These are phyloP conservation scores for Xestia xanthographa DNA, from an alignment of 2,888 invertebrate genomes.

Conservation along the genomic window DNA sequence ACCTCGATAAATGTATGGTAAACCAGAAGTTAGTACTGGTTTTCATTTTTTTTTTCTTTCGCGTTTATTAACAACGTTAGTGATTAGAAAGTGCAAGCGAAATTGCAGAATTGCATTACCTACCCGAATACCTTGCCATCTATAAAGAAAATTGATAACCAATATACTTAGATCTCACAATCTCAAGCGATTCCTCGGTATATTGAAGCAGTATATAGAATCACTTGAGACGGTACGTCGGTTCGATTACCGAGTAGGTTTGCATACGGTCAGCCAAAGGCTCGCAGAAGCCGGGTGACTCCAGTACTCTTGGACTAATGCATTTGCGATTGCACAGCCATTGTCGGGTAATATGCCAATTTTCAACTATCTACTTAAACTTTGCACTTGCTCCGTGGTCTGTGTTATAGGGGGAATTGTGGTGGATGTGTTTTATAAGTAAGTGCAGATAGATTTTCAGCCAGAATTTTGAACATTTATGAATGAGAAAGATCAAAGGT, in stretches of 20 bases:
- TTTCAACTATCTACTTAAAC: slow-evolving; percentile 58
- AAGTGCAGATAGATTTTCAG: background rate
- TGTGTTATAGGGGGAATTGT: background rate
- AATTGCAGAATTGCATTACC: background rate
- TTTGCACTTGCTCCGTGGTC: slow-evolving; percentile 36
- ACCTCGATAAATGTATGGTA: background rate
- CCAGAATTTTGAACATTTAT: background rate
- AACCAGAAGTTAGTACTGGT: background rate
- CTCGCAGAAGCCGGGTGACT: slow-evolving; percentile 52
- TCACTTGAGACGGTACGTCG: slow-evolving; percentile 74
- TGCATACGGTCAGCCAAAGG: slow-evolving; percentile 69
- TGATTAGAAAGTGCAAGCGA: background rate
- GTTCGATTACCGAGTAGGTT: slow-evolving; percentile 69
- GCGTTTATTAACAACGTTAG: background rate
- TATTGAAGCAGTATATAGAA: slow-evolving; percentile 56
- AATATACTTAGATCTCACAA: slow-evolving; percentile 12
- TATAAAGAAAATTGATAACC: slow-evolving; percentile 28
- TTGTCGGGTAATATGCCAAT: slow-evolving; percentile 68
- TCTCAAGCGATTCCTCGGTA: slow-evolving; percentile 31
- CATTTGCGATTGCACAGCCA: slow-evolving; percentile 82
- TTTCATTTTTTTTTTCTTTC: background rate
- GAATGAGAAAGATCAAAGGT: background rate
- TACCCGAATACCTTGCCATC: background rate
- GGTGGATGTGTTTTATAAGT: slow-evolving; percentile 9
- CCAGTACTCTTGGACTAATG: slow-evolving; percentile 78